phyloP scores from a whole-genome alignment of 2,888 invertebrate species.

The Micropterix aruncella region DNA sequence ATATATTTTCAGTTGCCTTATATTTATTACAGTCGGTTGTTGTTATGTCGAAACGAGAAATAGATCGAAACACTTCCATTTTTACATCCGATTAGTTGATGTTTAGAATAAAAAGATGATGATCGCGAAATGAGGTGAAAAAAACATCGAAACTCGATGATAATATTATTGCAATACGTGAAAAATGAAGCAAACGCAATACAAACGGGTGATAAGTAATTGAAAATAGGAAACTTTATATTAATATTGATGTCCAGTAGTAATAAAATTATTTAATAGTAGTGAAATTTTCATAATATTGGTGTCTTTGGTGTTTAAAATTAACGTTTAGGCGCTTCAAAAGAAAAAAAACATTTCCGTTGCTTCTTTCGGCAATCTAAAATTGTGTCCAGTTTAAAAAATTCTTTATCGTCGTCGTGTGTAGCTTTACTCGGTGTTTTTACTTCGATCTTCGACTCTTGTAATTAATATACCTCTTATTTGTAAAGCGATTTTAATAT shows the following conservation, averaged over 20 bases:
- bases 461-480: conserved; percentile 9
- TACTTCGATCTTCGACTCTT: conserved; percentile 9
- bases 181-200: conserved; percentile 11
- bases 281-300: background rate
- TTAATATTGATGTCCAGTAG: conserved; percentile 1
- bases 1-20: background rate
- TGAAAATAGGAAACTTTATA: conserved; percentile 8
- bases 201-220: conserved; percentile 13
- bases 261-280: background rate
- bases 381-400: background rate
- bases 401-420: background rate
- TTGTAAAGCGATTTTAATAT: conserved; percentile 8
- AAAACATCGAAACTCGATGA: background rate
- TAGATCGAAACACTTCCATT: background rate
- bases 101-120: background rate
- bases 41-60: background rate
- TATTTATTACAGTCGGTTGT: background rate
- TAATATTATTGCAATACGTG: conserved; percentile 11
- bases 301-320: background rate
- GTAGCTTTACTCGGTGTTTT: background rate
- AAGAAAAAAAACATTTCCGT: background rate
- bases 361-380: background rate
- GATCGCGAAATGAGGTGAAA: background rate
- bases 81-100: background rate
- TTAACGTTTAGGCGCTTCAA: background rate